A percentile compares a stretch with the other conserved stretches of the same genome.
Conservation (phyloP, 2,113 vertebrate species). For the Athene noctua region DNA sequence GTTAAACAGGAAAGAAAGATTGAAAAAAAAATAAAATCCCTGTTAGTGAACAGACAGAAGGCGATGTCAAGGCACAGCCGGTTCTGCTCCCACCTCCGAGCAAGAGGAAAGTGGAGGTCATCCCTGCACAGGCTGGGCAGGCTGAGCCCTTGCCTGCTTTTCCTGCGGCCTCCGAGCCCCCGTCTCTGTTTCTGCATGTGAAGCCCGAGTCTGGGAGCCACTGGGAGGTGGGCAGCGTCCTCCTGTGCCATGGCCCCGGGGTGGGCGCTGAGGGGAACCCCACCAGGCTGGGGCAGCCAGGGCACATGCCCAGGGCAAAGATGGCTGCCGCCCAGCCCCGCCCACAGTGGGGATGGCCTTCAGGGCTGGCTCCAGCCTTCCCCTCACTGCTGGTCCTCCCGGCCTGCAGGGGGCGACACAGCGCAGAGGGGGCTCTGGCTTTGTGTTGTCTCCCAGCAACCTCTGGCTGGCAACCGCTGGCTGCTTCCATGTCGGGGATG, state of each 20-base stretch:
- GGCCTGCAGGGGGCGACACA: no score
- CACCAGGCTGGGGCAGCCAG: neutral
- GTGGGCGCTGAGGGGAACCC: neutral
- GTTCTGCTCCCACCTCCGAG: neutral
- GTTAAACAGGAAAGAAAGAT: neutral
- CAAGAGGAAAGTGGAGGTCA: neutral
- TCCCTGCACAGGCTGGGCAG: neutral
- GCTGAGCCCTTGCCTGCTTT: neutral
- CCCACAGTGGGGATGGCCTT: no score
- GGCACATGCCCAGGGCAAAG: neutral
- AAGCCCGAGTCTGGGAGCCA: no score
- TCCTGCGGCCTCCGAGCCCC: neutral
- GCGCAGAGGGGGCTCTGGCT: neutral
- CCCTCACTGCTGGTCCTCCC: neutral
- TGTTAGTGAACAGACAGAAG: neutral
- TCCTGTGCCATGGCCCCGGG: no score
- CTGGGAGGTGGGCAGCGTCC: no score
- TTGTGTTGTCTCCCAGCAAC: neutral
- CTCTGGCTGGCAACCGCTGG: neutral
- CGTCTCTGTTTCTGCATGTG: no score
- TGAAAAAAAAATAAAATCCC: neutral
- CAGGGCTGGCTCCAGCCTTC: no score
- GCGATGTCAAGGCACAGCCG: neutral
- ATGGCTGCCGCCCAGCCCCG: neutral
- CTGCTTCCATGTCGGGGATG: neutral